A percentile compares a stretch with the other conserved stretches of the same genome.
phyloP scores from a whole-genome alignment of 2,797 vertebrate genomes.

The Otus scops region DNA sequence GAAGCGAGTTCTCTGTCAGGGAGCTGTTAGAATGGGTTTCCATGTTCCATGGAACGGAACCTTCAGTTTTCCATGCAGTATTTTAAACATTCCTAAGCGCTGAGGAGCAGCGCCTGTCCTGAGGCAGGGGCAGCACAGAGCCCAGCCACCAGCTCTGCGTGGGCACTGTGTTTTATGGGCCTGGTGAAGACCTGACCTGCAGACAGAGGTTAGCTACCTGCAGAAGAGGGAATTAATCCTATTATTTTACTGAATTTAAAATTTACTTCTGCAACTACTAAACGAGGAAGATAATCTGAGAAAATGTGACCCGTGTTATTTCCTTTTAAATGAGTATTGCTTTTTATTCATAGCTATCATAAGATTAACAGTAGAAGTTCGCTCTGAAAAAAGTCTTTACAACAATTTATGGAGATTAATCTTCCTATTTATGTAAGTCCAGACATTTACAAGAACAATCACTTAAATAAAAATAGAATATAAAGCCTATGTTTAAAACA shows the following conservation, averaged over 20 bases:
- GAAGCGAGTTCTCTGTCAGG: not conserved
- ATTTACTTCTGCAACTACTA: not conserved
- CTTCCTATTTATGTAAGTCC: conserved; percentile 56
- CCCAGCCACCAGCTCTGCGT: not conserved
- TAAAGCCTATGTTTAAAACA: conserved; percentile 88
- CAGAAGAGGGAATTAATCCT: not conserved
- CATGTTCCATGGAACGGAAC: not conserved
- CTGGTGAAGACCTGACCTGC: not conserved
- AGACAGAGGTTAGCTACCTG: not conserved
- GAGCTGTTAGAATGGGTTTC: not conserved
- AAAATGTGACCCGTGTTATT: conserved; percentile 24
- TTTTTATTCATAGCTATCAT: conserved; percentile 43
- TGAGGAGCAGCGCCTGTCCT: not conserved
- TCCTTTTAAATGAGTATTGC: conserved; percentile 30
- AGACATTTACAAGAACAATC: conserved; percentile 65
- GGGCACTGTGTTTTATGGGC: not conserved
- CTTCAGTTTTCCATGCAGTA: not conserved
- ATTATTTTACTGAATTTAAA: not conserved
- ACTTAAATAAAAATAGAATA: conserved; percentile 75
- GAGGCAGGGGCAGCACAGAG: not conserved
- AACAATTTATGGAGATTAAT: conserved; percentile 42
- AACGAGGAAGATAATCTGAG: not conserved
- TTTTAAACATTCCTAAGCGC: not conserved
- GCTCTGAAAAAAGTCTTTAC: conserved; percentile 43
- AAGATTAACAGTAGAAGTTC: conserved; percentile 36